Base-by-base conservation (phyloP, 2,888 invertebrate species). In the Piscicola geometra region DNA sequence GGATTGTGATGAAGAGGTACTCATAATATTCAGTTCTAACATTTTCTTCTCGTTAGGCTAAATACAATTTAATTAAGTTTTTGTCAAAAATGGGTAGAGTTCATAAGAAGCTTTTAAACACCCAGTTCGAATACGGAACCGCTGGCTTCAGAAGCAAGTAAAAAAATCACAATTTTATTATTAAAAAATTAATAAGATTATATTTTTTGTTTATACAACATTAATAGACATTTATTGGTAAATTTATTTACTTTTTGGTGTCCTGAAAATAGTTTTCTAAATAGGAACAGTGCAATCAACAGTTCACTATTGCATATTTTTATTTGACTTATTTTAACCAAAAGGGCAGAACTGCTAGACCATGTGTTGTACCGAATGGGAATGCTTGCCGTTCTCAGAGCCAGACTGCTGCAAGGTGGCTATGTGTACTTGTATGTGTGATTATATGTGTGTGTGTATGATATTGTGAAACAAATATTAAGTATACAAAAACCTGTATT, bases 301-400 rank as follows among this genome's bases (percentile, higher is more conserved):
- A n/a, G 5, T 56, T 56, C 25, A 18, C n/a, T n/a, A n/a, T n/a
- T n/a, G n/a, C n/a, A n/a, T n/a, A n/a, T n/a, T n/a, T n/a, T n/a
- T n/a, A n/a, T n/a, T n/a, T n/a, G n/a, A n/a, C n/a, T n/a, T n/a
- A n/a, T 69, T 12, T 68, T 35, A n/a, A n/a, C n/a, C n/a, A n/a
- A n/a, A n/a, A 96, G 96, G 84, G 93, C 93, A 52, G 90, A 89
- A 79, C 87, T 90, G 78, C 87, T 99, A 82, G 92, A 93, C 81
- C 94, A 94, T 89, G 92, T 98, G 32, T 90, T 95, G 86, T 97
- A 92, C 85, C 90, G 98, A 75, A 93, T 97, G 92, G 98, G 97
- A 1, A 87, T 97, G 41, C 87, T 98, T 81, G 94, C 96, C 15
- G 93, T 91, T 1, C 87, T 99, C 36, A 88, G 97, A 73, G 95